Evolutionary conservation across 2,113 vertebrate genomes (phyloP), one percentile per base, ranked within the genome.

Genomic region (Corydoras sp.): DNA sequence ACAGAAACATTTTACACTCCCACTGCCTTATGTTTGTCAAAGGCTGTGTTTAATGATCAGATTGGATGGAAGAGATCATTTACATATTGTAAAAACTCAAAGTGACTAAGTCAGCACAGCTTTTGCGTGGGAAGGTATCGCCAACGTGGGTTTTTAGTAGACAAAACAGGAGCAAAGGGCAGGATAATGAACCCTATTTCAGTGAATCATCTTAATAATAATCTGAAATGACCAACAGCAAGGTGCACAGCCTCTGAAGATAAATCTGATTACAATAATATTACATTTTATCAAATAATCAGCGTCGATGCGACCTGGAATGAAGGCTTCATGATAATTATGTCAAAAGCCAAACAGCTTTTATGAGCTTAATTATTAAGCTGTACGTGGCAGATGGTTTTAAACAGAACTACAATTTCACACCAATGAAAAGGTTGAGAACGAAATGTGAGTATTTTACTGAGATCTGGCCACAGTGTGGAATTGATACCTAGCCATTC

Each of bases 401-500:
- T 8, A 2, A 43, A 43, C 4, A 24, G 18, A 24, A 24, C 18
- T 3, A 48, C 31, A n/a, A 15, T 3, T 43, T 56, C 4, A 12
- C 13, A 66, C 15, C 12, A 30, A 4, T 53, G 7, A 12, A 13
- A 53, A 65, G 13, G 50, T 24, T 24, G 18, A 35, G 32, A 5
- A 5, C 35, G 9, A 7, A 67, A 15, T 7, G 5, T 5, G 53
- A 8, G 3, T 2, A 9, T 43, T 43, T 43, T 14, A 5, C 12
- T 2, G n/a, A 67, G 55, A 55, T 12, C 5, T 31, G 9, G 8
- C 6, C 15, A n/a, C 7, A 8, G 3, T 49, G 30, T 51, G n/a
- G 10, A 63, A 50, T 70, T 62, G 91, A 78, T 86, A 97, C 97
- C 97, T 64, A 98, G 88, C 97, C 96, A 99, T 77, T 91, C 91